A percentile compares a stretch with the other conserved stretches of the same genome.
Evolutionary conservation across 2,113 vertebrate species (phyloP).

Genomic region (Rhinoderma darwinii): DNA sequence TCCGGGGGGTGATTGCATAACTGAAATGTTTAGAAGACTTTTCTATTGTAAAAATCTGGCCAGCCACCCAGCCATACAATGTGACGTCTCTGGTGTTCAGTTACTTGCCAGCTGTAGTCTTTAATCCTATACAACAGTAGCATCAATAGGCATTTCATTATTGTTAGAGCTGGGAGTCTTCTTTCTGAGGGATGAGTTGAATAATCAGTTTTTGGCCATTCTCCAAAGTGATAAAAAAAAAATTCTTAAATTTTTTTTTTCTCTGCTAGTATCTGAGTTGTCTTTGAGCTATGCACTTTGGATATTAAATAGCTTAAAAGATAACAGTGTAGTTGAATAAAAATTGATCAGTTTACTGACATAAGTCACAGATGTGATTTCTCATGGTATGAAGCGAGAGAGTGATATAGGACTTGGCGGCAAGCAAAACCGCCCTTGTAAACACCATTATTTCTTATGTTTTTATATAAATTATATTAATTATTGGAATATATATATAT

Average conservation of each 20-base stretch:
- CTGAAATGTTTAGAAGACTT: constrained; percentile 16
- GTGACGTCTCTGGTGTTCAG: constrained; percentile 45
- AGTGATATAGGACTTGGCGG: not conserved
- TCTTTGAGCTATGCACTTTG: not conserved
- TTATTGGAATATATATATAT: too few relatives aligned
- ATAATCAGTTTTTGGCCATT: constrained; percentile 37
- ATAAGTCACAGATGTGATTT: constrained; percentile 4
- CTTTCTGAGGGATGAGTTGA: constrained; percentile 26
- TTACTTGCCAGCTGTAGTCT: constrained; percentile 41
- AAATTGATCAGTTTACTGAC: constrained; percentile 17
- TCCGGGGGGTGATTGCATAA: not conserved
- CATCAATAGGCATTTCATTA: constrained; percentile 56
- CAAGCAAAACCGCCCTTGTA: not conserved
- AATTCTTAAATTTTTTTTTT: constrained; percentile 6
- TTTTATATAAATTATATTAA: too few relatives aligned
- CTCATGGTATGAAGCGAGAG: not conserved
- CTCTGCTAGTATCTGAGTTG: not conserved
- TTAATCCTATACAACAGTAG: constrained; percentile 44
- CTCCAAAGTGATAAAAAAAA: constrained; percentile 41
- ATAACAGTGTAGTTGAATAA: constrained; percentile 7
- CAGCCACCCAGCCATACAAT: constrained; percentile 10
- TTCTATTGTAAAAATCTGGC: constrained; percentile 11
- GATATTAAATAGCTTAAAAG: constrained; percentile 29
- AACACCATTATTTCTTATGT: too few relatives aligned
- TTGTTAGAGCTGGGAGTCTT: constrained; percentile 26